Conservation (phyloP, 2,797 vertebrate species). For the Eleutherodactylus coqui region DNA sequence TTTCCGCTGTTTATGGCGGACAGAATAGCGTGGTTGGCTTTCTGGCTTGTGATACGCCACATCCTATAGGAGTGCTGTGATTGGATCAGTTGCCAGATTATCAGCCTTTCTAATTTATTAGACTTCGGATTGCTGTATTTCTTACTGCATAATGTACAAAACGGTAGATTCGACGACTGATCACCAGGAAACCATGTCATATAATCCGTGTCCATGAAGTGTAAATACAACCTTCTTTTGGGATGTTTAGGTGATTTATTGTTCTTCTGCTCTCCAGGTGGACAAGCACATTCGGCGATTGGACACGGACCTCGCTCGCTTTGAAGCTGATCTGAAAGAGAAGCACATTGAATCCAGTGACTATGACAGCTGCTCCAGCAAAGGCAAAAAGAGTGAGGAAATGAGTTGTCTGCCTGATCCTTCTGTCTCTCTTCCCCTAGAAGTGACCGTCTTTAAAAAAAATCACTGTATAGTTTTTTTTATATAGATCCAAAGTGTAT, state of each 20-base stretch:
- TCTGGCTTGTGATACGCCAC: too few relatives aligned
- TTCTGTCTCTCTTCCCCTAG: neutral
- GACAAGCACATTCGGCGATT: constrained; percentile 97
- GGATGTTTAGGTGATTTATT: neutral
- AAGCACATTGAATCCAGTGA: constrained; percentile 96
- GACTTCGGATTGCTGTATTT: too few relatives aligned
- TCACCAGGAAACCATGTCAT: neutral
- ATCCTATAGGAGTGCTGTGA: too few relatives aligned
- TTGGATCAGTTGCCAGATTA: too few relatives aligned
- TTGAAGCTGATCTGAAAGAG: constrained; percentile 96
- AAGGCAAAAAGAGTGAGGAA: constrained; percentile 92
- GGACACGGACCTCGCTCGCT: constrained; percentile 95
- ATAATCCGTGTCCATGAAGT: neutral
- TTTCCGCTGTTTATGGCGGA: too few relatives aligned
- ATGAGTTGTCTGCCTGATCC: neutral
- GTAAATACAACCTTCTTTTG: neutral
- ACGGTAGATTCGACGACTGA: too few relatives aligned
- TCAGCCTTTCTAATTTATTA: too few relatives aligned
- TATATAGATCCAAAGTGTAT: constrained; percentile 1
- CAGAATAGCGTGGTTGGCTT: too few relatives aligned
- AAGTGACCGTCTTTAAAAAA: neutral
- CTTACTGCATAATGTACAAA: too few relatives aligned
- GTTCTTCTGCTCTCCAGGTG: constrained; percentile 76
- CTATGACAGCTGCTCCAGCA: constrained; percentile 96
- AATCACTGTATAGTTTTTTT: neutral